phyloP scores from a whole-genome alignment of 2,888 invertebrate species.

The Spisula solida region DNA sequence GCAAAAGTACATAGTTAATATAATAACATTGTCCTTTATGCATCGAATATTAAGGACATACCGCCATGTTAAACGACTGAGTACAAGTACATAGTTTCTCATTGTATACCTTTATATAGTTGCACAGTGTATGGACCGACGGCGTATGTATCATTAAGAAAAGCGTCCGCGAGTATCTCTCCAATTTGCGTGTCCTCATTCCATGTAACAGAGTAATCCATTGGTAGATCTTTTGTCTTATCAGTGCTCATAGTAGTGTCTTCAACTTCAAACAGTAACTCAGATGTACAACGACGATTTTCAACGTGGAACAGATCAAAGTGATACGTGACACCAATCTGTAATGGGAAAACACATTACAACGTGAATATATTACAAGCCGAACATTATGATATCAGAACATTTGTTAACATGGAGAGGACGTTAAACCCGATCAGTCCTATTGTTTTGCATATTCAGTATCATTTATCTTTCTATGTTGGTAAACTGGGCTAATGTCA shows the following conservation, averaged over 20 bases:
- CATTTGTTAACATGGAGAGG: background rate
- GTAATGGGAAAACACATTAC: background rate
- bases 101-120: slow-evolving; percentile 58
- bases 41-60: too few species aligned
- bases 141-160: slow-evolving; percentile 77
- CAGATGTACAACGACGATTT: slow-evolving; percentile 76
- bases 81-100: too few species aligned
- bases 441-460: too few species aligned
- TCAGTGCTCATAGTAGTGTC: slow-evolving; percentile 69
- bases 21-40: too few species aligned
- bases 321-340: slow-evolving; percentile 74
- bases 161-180: slow-evolving; percentile 73
- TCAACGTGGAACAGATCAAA: slow-evolving; percentile 81
- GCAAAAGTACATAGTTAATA: too few species aligned
- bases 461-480: too few species aligned
- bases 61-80: too few species aligned
- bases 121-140: slow-evolving; percentile 68
- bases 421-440: too few species aligned
- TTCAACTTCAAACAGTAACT: slow-evolving; percentile 76
- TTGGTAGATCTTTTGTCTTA: slow-evolving; percentile 65
- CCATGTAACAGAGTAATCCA: slow-evolving; percentile 76
- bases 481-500: too few species aligned
- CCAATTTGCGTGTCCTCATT: slow-evolving; percentile 78
- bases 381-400: background rate
- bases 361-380: background rate